Percentiles rank a stretch among this genome's conserved stretches.
These are phyloP conservation scores for Bombyx mandarina DNA, from an alignment of 1,140 invertebrate genomes.

Conservation along the genomic window DNA sequence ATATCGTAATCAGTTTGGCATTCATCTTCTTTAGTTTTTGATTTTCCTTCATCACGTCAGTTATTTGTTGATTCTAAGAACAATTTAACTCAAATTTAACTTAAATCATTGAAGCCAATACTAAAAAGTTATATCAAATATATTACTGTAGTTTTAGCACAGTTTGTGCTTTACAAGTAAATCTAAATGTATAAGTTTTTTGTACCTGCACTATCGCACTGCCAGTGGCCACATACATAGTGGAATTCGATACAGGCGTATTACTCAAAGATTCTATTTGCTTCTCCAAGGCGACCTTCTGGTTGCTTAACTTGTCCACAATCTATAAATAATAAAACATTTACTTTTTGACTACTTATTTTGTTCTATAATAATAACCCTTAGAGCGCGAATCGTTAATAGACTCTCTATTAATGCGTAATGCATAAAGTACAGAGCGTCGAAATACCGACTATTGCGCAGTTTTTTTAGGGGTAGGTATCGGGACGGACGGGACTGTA, in stretches of 20 bases:
- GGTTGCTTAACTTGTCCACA: slow-evolving; percentile 33
- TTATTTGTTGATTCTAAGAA: slow-evolving; percentile 53
- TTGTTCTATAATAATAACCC: too few species aligned
- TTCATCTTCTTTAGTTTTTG: slow-evolving; percentile 57
- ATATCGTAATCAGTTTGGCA: slow-evolving; percentile 42
- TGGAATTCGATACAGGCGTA: slow-evolving; percentile 9
- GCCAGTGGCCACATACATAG: slow-evolving; percentile 46
- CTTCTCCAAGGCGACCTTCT: slow-evolving; percentile 37
- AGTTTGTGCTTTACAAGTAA: neutral
- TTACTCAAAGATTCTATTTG: slow-evolving; percentile 19
- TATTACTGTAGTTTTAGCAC: too few species aligned
- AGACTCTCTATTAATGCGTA: too few species aligned
- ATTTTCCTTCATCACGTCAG: slow-evolving; percentile 57
- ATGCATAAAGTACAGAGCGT: too few species aligned
- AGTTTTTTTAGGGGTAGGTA: too few species aligned
- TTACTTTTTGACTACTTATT: too few species aligned
- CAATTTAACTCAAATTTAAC: neutral
- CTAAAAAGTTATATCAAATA: too few species aligned
- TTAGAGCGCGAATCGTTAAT: too few species aligned
- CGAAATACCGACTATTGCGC: too few species aligned
- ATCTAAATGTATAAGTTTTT: neutral
- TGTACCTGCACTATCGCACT: slow-evolving; percentile 57
- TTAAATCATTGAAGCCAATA: neutral
- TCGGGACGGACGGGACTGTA: too few species aligned
- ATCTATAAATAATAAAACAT: slow-evolving; percentile 14